phyloP scores from a whole-genome alignment of 2,797 vertebrate genomes.

The Numenius phaeopus region DNA sequence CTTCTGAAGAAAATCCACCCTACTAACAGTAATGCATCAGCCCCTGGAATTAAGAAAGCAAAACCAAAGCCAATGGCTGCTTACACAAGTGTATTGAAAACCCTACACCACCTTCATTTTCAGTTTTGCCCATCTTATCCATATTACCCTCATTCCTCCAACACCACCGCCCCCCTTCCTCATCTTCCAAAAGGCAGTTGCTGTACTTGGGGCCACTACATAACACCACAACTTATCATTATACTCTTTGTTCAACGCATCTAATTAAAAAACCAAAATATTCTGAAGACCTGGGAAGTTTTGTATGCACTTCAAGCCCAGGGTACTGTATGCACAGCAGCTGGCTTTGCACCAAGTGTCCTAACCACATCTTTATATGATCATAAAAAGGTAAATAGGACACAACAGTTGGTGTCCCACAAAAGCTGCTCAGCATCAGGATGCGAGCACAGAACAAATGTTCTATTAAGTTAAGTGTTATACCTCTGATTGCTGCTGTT shows the following conservation, averaged over 20 bases:
- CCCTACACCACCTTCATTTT: fast-evolving
- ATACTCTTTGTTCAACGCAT: not conserved
- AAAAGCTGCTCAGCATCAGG: not conserved
- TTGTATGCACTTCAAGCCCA: too few relatives aligned
- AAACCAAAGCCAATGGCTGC: not conserved
- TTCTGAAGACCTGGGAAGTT: not conserved
- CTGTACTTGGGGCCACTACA: too few relatives aligned
- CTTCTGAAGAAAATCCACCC: not conserved
- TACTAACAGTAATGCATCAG: not conserved
- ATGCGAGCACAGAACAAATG: not conserved
- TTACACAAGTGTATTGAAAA: not conserved
- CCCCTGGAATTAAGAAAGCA: not conserved
- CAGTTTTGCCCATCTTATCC: not conserved
- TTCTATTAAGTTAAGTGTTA: not conserved
- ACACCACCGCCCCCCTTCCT: not conserved
- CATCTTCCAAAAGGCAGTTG: not conserved
- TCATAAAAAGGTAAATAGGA: not conserved
- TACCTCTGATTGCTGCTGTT: not conserved
- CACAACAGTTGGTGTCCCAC: not conserved
- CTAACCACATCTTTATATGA: fast-evolving
- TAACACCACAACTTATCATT: not conserved
- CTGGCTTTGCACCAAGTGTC: not conserved
- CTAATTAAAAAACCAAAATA: not conserved
- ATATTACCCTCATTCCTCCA: not conserved
- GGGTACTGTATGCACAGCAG: not conserved